Evolutionary conservation across 1,140 invertebrate genomes (phyloP), one percentile per base, ranked within the genome.

Genomic region (Aricia agestis): DNA sequence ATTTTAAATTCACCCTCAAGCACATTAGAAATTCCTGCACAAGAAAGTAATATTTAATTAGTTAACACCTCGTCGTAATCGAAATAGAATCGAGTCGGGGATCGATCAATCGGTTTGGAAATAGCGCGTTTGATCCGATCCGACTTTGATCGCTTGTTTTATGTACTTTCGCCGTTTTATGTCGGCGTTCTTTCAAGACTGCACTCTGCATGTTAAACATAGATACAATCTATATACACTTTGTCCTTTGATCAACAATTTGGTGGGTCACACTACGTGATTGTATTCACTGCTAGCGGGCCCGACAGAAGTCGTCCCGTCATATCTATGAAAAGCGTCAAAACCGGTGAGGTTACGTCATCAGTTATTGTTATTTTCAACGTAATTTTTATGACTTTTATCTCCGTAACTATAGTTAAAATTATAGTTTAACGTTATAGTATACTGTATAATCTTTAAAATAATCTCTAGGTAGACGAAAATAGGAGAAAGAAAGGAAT

Each of bases 31-130:
- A 36, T 36, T 36, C 36, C 36, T 36, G 36, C 9, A 52, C 45
- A 52, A 52, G 25, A 25, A 25, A 25, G 59, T 19, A 6, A 25
- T 11, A 63, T 63, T 19, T 63, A 32, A 68, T 63, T 42, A 68
- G 18, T 41, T 42, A 72, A 68, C 58, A 57, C 57, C 15, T 17
- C 31, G 45, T 79, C 74, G 72, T 67, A 17, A 63, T 75, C 75
- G 72, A 76, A 78, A 74, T 80, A 78, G 73, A 76, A 75, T 74
- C 71, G 71, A 69, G 78, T 71, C 74, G 68, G 70, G 42, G 72
- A 77, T 80, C 76, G 76, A 80, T 80, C 77, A 80, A 78, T 78
- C 74, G 78, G 41, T 66, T 68, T 71, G 66, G 69, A 74, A 76
- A 75, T 75, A 78, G 67, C 74, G 66, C 63, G 76, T 80, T 80